phyloP scores from a whole-genome alignment of 2,113 vertebrate species.

The Globicephala melas region DNA sequence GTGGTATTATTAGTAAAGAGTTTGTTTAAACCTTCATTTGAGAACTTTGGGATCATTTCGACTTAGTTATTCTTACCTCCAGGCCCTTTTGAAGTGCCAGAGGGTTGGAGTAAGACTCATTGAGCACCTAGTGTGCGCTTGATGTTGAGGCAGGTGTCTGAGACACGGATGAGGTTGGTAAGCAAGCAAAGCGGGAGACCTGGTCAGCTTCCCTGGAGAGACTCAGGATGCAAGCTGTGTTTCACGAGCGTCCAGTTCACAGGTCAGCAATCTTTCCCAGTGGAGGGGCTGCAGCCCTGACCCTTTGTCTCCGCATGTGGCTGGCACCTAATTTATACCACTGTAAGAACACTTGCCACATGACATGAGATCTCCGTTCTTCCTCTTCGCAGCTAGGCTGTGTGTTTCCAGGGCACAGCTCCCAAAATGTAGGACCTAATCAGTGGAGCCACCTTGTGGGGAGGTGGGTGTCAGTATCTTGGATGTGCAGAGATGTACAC shows the following conservation, averaged over 20 bases:
- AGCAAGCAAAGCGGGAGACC: background rate
- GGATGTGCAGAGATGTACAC: background rate
- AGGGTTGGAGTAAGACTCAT: background rate
- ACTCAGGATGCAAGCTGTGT: background rate
- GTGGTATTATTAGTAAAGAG: background rate
- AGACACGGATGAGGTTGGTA: background rate
- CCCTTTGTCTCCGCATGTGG: rapidly evolving
- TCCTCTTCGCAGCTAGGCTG: background rate
- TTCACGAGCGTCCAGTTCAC: background rate
- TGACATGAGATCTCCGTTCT: background rate
- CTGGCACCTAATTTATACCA: background rate
- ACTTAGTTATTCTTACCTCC: background rate
- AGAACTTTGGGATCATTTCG: background rate
- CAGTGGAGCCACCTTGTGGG: background rate
- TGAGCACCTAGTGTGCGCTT: background rate
- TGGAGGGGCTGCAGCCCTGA: background rate
- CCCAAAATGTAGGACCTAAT: background rate
- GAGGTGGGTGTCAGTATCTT: background rate
- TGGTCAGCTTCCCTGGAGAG: background rate
- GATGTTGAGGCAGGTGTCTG: background rate
- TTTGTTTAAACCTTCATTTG: background rate
- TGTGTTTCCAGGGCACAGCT: background rate
- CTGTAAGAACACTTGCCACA: background rate
- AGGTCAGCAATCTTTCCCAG: background rate
- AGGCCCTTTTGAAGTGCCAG: background rate